Evolutionary conservation across 2,797 vertebrate species (phyloP).

Genomic region (Sphaeramia orbicularis): DNA sequence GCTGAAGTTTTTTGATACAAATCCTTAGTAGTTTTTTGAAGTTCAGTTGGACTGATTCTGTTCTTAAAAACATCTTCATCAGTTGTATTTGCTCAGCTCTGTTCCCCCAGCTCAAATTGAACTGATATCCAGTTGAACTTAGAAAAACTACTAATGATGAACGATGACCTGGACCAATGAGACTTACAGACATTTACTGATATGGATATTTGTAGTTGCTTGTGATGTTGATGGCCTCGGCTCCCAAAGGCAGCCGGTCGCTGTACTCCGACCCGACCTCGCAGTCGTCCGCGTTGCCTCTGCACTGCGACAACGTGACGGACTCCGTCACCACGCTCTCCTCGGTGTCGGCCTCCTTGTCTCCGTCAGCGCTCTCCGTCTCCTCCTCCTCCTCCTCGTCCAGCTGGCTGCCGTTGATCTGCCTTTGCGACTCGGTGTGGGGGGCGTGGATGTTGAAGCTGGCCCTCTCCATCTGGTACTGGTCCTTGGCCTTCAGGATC

Average conservation of each 20-base stretch:
- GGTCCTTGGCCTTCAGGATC: slow-evolving; percentile 92
- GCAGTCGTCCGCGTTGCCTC: slow-evolving; percentile 89
- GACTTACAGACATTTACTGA: slow-evolving; percentile 18
- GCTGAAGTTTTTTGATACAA: too few species aligned
- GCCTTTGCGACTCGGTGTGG: slow-evolving; percentile 90
- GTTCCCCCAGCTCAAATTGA: too few species aligned
- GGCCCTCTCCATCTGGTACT: slow-evolving; percentile 90
- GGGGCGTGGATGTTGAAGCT: slow-evolving; percentile 89
- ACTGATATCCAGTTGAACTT: too few species aligned
- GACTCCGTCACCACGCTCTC: slow-evolving; percentile 89
- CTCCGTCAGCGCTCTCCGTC: slow-evolving; percentile 59
- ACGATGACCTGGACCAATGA: too few species aligned
- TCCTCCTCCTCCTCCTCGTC: slow-evolving; percentile 80
- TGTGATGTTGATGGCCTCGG: slow-evolving; percentile 93
- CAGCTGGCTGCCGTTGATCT: slow-evolving; percentile 84
- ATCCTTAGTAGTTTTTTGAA: too few species aligned
- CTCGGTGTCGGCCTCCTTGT: slow-evolving; percentile 83
- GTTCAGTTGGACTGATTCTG: too few species aligned
- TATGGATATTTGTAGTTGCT: slow-evolving; percentile 74
- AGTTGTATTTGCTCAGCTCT: too few species aligned
- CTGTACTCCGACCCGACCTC: slow-evolving; percentile 94
- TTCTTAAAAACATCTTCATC: too few species aligned
- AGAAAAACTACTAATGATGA: too few species aligned
- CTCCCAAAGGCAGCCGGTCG: slow-evolving; percentile 92
- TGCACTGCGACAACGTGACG: slow-evolving; percentile 87